A percentile compares a stretch with the other conserved stretches of the same genome.
Conservation (phyloP, 1,140 invertebrate species). For the Daktulosphaira vitifoliae region DNA sequence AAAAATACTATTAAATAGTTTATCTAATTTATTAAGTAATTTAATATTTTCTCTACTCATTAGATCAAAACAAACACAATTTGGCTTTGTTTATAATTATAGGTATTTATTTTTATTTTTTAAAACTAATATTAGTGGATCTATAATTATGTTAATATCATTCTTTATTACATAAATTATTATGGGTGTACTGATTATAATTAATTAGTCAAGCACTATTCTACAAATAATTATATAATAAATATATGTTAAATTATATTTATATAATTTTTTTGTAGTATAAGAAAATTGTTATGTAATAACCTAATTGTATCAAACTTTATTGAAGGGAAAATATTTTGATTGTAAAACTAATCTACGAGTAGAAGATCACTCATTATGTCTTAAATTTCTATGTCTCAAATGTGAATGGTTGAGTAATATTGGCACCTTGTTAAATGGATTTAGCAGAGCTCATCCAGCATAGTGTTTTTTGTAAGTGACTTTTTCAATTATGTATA, state of each 20-base stretch:
- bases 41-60: background rate
- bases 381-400: slow-evolving; percentile 29
- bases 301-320: no score
- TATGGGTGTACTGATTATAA: slow-evolving; percentile 11
- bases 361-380: slow-evolving; percentile 33
- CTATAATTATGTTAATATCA: slow-evolving; percentile 20
- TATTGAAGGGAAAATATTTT: background rate
- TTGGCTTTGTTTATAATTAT: slow-evolving; percentile 13
- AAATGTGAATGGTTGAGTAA: slow-evolving; percentile 22
- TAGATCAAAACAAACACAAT: background rate
- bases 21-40: background rate
- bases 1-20: background rate
- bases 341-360: slow-evolving; percentile 26
- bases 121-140: slow-evolving; percentile 31
- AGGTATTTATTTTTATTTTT: slow-evolving; percentile 30
- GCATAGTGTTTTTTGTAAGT: slow-evolving; percentile 9
- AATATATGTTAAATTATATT: no score
- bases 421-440: slow-evolving; percentile 25
- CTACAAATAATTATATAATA: slow-evolving; percentile 10
- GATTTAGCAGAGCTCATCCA: slow-evolving; percentile 9
- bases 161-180: slow-evolving; percentile 9
- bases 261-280: no score
- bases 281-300: no score
- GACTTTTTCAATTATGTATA: slow-evolving; percentile 28
- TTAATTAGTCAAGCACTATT: background rate